Base-by-base conservation (phyloP, 2,888 invertebrate species). In the Tenthredo mesomela region DNA sequence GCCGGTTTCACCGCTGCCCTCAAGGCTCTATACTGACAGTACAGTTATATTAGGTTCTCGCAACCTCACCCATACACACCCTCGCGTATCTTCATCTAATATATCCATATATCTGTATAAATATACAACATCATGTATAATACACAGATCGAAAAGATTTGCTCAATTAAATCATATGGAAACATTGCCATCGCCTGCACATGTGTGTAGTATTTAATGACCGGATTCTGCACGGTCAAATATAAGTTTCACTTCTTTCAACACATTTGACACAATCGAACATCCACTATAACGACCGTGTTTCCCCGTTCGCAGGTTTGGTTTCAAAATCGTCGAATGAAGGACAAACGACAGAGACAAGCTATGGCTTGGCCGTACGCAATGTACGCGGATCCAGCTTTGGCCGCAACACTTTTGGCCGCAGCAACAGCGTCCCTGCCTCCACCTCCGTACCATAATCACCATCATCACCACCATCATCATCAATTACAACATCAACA, bases 261-360 rank as follows among this genome's bases (percentile, higher is more conserved):
- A 80, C 65, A 21, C 58, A 37, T 21, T 61, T 80, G 37, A 82
- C 65, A 29, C 25, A 67, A 12, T 29, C 18, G 10, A 40, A 43
- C 9, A 73, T 47, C 47, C 15, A 21, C 71, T 73, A 43, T 73
- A 43, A 73, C 71, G 21, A 25, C 43, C 33, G 65, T 54, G 50
- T 85, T 61, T 71, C 87, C 87, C 89, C 86, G 85, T 87, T 89
- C 86, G 3, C 95, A 98, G 98, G 98, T 98, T 29, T 99, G 99
- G 99, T 99, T 99, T 93, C 98, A 98, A 95, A 98, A 98, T 93
- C 95, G 98, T 54, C 95, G 98, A 83, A 98, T 98, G 98, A 98
- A 99, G 92, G 99, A 99, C 94, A 99, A 99, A 91, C 95, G 99
- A 0, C 99, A 99, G 92, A 95, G 98, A 21, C 97, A 98, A 93